These are phyloP conservation scores for Tachina grossa DNA, from an alignment of 2,888 invertebrate species.

Conservation along the genomic window DNA sequence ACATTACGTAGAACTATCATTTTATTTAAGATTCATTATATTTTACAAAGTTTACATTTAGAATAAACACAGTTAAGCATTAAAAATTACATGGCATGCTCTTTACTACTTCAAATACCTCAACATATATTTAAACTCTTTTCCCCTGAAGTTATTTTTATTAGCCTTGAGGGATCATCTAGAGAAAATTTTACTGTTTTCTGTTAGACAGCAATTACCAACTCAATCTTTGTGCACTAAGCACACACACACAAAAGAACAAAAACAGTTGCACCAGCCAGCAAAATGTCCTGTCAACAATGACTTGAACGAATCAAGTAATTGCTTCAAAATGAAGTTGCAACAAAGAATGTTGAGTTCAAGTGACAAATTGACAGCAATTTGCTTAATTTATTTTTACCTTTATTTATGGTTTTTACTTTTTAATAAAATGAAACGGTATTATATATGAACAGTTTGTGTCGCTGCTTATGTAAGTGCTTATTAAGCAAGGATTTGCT, in stretches of 20 bases:
- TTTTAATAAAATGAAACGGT: not conserved
- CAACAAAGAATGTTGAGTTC: slow-evolving; percentile 36
- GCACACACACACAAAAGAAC: slow-evolving; percentile 10
- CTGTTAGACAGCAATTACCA: slow-evolving; percentile 44
- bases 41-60: too few species aligned
- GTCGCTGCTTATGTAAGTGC: not conserved
- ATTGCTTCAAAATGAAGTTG: not conserved
- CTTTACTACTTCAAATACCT: slow-evolving; percentile 8
- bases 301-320: slow-evolving; percentile 25
- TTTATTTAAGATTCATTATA: too few species aligned
- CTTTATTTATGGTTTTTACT: not conserved
- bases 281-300: slow-evolving; percentile 26
- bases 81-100: not conserved
- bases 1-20: too few species aligned
- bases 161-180: slow-evolving; percentile 41
- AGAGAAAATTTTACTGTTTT: slow-evolving; percentile 57
- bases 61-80: not conserved
- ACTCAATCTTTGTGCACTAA: slow-evolving; percentile 74
- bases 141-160: not conserved
- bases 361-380: slow-evolving; percentile 69
- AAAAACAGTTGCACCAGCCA: not conserved
- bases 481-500: not conserved
- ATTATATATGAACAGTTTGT: not conserved
- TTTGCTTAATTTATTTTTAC: slow-evolving; percentile 50
- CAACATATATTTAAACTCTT: slow-evolving; percentile 6